Evolutionary conservation across 2,113 vertebrate genomes (phyloP), one percentile per base, ranked within the genome.

Genomic region (Pseudois nayaur): DNA sequence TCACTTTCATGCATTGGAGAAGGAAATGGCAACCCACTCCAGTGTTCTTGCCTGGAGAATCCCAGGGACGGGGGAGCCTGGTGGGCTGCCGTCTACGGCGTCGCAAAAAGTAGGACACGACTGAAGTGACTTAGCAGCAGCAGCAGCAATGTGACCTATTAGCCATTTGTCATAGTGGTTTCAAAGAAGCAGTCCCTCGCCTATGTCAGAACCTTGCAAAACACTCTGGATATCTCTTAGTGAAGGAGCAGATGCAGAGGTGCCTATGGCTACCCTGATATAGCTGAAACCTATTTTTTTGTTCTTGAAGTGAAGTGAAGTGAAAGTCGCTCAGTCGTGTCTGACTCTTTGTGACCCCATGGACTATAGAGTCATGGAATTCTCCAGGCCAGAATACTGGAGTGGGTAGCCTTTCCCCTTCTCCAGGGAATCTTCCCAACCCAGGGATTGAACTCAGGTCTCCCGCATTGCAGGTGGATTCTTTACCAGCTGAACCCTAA

Each of bases 81-180:
- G 14, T 33, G 60, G 29, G 60, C 14, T 62, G 60, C 29, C 3
- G 0, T 33, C 29, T 33, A 33, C 1, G 6, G 29, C 1, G 1
- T 33, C 0, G 6, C 14, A 33, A 14, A 62, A 6, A 62, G 29
- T 62, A 14, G 0, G 29, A 62, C 60, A 33, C 0, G 29, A 33
- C 60, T 33, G 6, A 62, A 62, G 29, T 16, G 14, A 62, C 60
- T 62, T 62, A 62, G 60, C 29, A 62, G 60, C 60, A 62, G 59
- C 60, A 62, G 60, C 60, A 62, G 60, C 29, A 60, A 85, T 74
- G 9, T 60, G 59, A 71, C 13, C 13, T 84, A 85, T 45, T 84
- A 87, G 33, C 19, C 85, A 84, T 87, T 52, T 71, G 25, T 81
- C 50, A 16, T 57, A 40, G 5, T 96, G 86, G 33, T 93, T 96